Evolutionary conservation across 2,888 invertebrate species (phyloP).

Genomic region (Eupithecia dodoneata): DNA sequence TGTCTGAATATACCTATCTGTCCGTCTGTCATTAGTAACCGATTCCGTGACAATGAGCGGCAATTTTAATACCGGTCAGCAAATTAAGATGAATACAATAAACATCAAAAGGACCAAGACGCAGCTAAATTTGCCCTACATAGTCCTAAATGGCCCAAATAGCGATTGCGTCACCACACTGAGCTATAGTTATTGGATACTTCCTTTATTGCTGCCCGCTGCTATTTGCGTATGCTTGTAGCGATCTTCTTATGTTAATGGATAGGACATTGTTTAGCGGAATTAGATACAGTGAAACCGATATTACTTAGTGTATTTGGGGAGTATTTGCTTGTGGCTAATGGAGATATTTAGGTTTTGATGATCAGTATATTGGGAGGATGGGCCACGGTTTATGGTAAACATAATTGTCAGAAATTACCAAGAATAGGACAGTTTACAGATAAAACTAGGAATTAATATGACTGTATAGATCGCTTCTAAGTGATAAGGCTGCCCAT

Average conservation of each 20-base stretch:
- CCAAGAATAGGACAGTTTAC: neutral
- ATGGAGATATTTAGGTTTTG: constrained; percentile 2
- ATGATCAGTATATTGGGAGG: neutral
- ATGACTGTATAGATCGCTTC: neutral
- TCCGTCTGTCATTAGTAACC: no score
- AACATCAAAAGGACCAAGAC: constrained; percentile 17
- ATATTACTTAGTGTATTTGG: constrained; percentile 5
- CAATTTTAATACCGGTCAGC: no score
- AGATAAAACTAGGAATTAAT: neutral
- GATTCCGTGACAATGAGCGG: no score
- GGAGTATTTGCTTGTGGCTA: neutral
- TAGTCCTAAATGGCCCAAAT: constrained; percentile 31
- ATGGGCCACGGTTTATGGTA: neutral
- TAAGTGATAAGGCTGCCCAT: no score
- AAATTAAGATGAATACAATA: no score
- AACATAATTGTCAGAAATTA: neutral
- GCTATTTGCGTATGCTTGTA: constrained; percentile 47
- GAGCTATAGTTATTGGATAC: constrained; percentile 63
- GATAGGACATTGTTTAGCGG: constrained; percentile 23
- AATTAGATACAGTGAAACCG: constrained; percentile 26
- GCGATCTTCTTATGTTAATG: constrained; percentile 39
- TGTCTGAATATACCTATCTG: no score
- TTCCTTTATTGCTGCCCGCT: constrained; percentile 51
- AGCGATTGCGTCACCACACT: constrained; percentile 54
- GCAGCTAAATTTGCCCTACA: constrained; percentile 26